Conservation (phyloP, 2,797 vertebrate genomes). For the Lagodon rhomboides region DNA sequence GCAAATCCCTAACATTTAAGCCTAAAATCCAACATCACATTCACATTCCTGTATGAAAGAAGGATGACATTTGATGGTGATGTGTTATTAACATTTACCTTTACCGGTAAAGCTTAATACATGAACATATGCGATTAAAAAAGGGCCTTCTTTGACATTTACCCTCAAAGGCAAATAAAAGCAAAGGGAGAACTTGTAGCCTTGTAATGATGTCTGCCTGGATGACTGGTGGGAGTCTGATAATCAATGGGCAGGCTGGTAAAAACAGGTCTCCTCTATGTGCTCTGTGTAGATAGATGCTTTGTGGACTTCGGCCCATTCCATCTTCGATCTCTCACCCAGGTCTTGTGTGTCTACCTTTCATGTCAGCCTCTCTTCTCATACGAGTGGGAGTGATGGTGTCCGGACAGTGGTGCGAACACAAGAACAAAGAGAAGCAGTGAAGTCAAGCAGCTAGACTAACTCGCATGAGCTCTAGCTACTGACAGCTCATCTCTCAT, state of each 20-base stretch:
- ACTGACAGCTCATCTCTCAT: constrained; percentile 74
- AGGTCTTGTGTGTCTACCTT: constrained; percentile 39
- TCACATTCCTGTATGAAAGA: constrained; percentile 34
- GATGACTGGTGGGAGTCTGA: constrained; percentile 28
- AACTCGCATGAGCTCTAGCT: constrained; percentile 43
- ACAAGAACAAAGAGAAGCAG: constrained; percentile 60
- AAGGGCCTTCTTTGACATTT: not conserved
- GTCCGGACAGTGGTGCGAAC: constrained; percentile 48
- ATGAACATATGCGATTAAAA: not conserved
- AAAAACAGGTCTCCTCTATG: constrained; percentile 27
- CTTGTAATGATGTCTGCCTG: constrained; percentile 44
- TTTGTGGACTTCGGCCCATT: constrained; percentile 27
- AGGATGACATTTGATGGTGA: constrained; percentile 25
- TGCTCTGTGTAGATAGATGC: constrained; percentile 25
- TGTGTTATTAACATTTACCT: constrained; percentile 21
- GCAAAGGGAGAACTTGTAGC: not conserved
- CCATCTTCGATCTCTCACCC: constrained; percentile 59
- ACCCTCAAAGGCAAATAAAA: constrained; percentile 4
- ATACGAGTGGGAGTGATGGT: constrained; percentile 43
- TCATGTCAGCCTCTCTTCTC: constrained; percentile 63
- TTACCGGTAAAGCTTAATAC: not conserved
- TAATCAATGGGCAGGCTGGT: constrained; percentile 59
- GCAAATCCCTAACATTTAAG: not conserved
- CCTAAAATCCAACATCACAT: not conserved
- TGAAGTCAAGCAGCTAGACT: constrained; percentile 33